phyloP scores from a whole-genome alignment of 2,113 vertebrate species.

The Notiomystis cincta region DNA sequence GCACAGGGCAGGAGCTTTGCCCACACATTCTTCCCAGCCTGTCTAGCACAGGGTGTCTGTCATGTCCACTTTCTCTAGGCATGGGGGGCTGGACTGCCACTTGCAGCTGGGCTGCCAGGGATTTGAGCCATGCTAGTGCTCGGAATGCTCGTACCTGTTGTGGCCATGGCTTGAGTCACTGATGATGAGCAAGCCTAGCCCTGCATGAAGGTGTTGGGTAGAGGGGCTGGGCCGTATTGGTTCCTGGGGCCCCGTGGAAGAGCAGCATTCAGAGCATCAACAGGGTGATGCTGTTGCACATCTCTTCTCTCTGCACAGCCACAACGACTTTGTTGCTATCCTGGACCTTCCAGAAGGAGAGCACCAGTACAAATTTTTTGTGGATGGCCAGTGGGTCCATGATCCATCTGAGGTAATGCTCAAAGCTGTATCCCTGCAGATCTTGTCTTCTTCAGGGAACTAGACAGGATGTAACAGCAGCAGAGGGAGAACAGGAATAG shows the following conservation, averaged over 20 bases:
- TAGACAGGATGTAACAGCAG: not conserved
- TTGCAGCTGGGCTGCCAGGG: not conserved
- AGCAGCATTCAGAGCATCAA: not conserved
- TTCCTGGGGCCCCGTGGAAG: not conserved
- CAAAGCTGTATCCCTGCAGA: not conserved
- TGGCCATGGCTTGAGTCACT: not conserved
- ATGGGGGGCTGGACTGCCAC: not conserved
- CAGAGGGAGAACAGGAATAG: not conserved
- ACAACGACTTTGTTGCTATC: constrained; percentile 97
- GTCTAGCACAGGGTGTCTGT: not conserved
- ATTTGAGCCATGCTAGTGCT: not conserved
- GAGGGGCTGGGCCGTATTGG: not conserved
- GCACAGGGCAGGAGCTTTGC: not conserved
- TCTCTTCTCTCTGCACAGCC: constrained; percentile 73
- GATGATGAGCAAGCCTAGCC: not conserved
- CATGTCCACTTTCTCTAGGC: rapidly evolving
- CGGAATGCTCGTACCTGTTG: rapidly evolving
- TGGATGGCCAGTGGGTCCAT: constrained; percentile 97
- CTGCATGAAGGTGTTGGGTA: not conserved
- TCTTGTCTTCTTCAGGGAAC: not conserved
- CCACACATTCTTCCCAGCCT: rapidly evolving
- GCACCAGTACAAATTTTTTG: constrained; percentile 98
- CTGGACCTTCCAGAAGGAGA: constrained; percentile 95
- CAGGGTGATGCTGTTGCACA: not conserved
- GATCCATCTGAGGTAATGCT: constrained; percentile 88